These are phyloP conservation scores for Anolis carolinensis DNA, from an alignment of 2,113 vertebrate species.

Conservation along the genomic window DNA sequence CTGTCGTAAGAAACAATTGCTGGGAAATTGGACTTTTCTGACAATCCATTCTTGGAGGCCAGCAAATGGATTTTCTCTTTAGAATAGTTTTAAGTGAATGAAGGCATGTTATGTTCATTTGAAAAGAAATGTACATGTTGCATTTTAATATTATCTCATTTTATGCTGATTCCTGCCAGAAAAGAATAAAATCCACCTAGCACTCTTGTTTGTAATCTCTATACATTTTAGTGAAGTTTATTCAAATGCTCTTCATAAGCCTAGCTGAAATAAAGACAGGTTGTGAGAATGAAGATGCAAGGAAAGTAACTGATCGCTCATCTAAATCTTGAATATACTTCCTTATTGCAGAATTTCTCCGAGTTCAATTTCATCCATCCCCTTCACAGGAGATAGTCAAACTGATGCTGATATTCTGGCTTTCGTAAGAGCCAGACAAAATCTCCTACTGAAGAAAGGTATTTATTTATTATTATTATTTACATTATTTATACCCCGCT, in stretches of 20 bases:
- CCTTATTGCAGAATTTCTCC: slow-evolving; percentile 74
- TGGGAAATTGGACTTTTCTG: background rate
- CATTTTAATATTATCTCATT: background rate
- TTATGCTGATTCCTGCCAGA: background rate
- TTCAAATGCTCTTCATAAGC: background rate
- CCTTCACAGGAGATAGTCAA: slow-evolving; percentile 88
- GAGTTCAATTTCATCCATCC: slow-evolving; percentile 70
- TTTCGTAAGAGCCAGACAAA: slow-evolving; percentile 90
- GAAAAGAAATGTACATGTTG: background rate
- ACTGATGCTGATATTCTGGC: slow-evolving; percentile 90
- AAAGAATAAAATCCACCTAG: background rate
- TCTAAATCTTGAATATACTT: slow-evolving; percentile 3
- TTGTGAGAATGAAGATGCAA: background rate
- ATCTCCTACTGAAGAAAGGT: slow-evolving; percentile 85
- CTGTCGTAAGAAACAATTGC: background rate
- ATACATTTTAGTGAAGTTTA: background rate
- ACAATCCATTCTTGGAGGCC: background rate
- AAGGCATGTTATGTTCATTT: background rate
- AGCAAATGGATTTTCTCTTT: background rate
- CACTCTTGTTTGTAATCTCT: background rate
- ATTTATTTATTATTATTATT: background rate
- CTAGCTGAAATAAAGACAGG: background rate
- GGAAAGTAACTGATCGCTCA: background rate
- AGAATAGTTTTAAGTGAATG: background rate
- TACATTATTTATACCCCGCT: no score